These are phyloP conservation scores for Dromas ardeola DNA, from an alignment of 2,113 vertebrate genomes.

Conservation along the genomic window DNA sequence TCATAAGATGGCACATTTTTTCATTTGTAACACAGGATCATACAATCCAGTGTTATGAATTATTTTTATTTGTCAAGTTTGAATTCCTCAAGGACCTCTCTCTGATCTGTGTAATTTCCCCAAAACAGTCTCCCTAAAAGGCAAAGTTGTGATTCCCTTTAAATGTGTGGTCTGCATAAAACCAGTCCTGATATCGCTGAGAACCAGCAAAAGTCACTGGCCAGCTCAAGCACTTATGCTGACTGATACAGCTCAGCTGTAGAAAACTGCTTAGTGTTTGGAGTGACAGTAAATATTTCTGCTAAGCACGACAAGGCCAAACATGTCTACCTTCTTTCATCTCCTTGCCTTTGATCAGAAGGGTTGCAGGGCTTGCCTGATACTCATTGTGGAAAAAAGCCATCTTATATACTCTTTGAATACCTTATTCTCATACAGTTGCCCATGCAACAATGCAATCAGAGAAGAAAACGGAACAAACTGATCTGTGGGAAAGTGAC, in stretches of 20 bases:
- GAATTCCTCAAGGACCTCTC: constrained; percentile 44
- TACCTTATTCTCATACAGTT: not conserved
- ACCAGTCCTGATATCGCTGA: not conserved
- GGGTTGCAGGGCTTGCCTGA: not conserved
- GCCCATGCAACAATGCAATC: not conserved
- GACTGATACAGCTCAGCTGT: not conserved
- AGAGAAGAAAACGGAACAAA: not conserved
- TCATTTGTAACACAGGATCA: not conserved
- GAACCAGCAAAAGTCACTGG: not conserved
- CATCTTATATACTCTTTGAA: not conserved
- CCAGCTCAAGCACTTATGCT: not conserved
- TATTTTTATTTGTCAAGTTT: constrained; percentile 31
- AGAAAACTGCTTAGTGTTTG: not conserved
- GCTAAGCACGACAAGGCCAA: not conserved
- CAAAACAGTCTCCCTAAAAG: constrained; percentile 39
- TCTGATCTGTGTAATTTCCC: constrained; percentile 43
- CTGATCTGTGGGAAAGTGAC: not conserved
- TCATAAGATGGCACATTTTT: constrained; percentile 31
- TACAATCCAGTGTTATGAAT: not conserved
- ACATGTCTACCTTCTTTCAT: not conserved
- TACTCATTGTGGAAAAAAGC: not conserved
- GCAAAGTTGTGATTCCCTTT: constrained; percentile 29
- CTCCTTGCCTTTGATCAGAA: not conserved
- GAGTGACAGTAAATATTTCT: not conserved
- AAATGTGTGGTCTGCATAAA: not conserved